phyloP scores from a whole-genome alignment of 2,888 invertebrate species.

The Amiota mariae region DNA sequence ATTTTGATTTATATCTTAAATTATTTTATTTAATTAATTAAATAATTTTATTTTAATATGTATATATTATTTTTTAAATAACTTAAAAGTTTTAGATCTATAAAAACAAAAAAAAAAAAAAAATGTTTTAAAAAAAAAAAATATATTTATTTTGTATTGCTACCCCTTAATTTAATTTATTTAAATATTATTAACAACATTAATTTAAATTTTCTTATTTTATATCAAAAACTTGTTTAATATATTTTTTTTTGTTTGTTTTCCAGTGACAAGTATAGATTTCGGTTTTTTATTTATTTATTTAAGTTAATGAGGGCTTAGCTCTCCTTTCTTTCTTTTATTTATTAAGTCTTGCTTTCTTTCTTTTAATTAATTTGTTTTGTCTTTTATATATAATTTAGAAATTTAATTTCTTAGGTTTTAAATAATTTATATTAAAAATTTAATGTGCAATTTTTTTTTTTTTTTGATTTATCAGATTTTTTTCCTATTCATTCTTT shows the following conservation, averaged over 20 bases:
- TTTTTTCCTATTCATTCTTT: not conserved
- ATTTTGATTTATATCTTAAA: not conserved
- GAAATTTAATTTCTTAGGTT: not conserved
- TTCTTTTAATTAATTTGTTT: not conserved
- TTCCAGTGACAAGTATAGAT: not conserved
- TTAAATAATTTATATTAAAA: not conserved
- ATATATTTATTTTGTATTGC: not conserved
- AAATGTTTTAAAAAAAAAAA: not conserved
- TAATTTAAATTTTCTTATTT: not conserved
- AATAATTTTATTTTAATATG: not conserved
- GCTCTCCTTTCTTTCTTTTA: not conserved
- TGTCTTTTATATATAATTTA: not conserved
- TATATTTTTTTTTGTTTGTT: not conserved
- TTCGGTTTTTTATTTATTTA: too few species aligned
- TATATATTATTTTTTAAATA: not conserved
- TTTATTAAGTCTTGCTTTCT: not conserved
- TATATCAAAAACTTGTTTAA: not conserved
- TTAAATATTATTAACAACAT: not conserved
- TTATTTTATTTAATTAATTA: conserved; percentile 45
- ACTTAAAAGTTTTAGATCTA: too few species aligned
- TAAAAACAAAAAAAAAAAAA: too few species aligned
- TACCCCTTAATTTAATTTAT: not conserved
- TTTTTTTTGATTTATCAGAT: not conserved
- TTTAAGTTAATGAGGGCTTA: not conserved
- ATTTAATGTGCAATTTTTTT: not conserved